Conservation (phyloP, 2,113 vertebrate genomes). For the Sclerurus mexicanus region DNA sequence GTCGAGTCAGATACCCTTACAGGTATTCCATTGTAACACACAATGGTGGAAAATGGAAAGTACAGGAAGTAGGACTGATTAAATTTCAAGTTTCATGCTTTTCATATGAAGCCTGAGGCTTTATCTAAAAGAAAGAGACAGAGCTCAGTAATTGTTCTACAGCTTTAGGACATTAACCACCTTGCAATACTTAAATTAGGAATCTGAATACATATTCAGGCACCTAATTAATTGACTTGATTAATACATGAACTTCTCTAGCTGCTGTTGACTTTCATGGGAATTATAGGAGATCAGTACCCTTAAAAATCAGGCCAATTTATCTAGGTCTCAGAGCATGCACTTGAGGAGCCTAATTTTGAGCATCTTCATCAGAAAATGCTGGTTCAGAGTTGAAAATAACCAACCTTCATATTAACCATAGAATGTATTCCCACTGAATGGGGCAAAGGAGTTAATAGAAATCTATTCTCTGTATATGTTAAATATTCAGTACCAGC, state of each 20-base stretch:
- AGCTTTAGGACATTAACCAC: slow-evolving; percentile 6
- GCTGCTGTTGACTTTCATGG: neutral
- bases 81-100: neutral
- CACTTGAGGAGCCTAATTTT: neutral
- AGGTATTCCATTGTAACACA: neutral
- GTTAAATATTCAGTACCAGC: neutral
- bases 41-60: neutral
- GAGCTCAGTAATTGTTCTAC: neutral
- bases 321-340: slow-evolving; percentile 27
- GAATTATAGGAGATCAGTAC: neutral
- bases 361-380: neutral
- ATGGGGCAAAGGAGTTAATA: neutral
- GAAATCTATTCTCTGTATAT: neutral
- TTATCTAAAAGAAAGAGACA: neutral
- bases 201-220: neutral
- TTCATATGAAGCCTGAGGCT: neutral
- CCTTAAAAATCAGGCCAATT: slow-evolving; percentile 37
- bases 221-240: slow-evolving; percentile 50
- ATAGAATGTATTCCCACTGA: neutral
- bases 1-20: neutral
- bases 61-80: neutral
- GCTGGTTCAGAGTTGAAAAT: neutral
- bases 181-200: neutral
- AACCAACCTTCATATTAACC: neutral
- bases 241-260: slow-evolving; percentile 33